Percentiles rank a stretch among this genome's conserved stretches.
Evolutionary conservation across 2,888 invertebrate genomes (phyloP).

Genomic region (Penaeus monodon): DNA sequence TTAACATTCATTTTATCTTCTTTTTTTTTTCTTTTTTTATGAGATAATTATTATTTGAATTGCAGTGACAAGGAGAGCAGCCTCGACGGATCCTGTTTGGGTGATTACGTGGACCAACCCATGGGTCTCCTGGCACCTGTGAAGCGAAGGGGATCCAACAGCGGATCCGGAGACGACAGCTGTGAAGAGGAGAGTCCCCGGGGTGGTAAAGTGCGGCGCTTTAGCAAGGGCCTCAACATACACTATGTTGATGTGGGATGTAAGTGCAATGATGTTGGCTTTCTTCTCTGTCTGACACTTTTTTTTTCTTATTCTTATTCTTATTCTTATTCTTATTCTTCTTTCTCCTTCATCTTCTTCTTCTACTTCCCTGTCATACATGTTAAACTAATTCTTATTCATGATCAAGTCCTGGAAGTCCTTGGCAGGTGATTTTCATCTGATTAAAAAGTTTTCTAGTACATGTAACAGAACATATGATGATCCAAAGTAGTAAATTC

Average conservation of each 20-base stretch:
- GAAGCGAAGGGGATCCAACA: conserved; percentile 69
- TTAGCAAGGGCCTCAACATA: conserved; percentile 50
- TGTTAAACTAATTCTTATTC: no score
- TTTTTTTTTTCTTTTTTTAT: no score
- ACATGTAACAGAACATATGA: no score
- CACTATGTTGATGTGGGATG: conserved; percentile 60
- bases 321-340: no score
- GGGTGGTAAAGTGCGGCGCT: conserved; percentile 75
- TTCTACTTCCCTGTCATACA: no score
- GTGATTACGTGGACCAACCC: conserved; percentile 57
- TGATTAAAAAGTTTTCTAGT: no score
- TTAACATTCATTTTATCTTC: no score
- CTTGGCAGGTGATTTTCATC: no score
- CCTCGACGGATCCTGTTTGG: conserved; percentile 64
- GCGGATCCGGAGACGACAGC: conserved; percentile 65
- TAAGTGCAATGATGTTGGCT: conserved; percentile 5
- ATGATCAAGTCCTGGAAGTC: no score
- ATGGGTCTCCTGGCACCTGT: conserved; percentile 52
- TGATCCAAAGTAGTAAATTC: no score
- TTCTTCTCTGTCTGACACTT: background rate
- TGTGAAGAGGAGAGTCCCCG: conserved; percentile 72
- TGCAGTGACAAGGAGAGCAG: conserved; percentile 55
- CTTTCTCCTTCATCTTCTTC: no score
- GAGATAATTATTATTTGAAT: background rate
- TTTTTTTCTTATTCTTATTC: no score